phyloP scores from a whole-genome alignment of 2,888 invertebrate genomes.

The Dione juno region DNA sequence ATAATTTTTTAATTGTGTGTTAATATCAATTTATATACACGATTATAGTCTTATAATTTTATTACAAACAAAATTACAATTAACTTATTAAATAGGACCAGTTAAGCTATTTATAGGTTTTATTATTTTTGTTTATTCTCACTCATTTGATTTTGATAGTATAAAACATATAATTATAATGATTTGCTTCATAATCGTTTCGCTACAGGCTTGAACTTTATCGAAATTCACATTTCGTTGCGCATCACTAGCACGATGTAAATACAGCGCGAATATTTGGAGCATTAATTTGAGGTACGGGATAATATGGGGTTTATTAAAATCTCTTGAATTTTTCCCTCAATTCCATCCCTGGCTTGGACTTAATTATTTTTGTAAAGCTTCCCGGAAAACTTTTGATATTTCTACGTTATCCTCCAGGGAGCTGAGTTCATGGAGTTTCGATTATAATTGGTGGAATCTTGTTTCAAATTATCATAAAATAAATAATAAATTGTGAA shows the following conservation, averaged over 20 bases:
- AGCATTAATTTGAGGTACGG: slow-evolving; percentile 58
- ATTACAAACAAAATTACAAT: not conserved
- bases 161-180: slow-evolving; percentile 4
- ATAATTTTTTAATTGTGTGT: not conserved
- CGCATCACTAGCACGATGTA: slow-evolving; percentile 49
- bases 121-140: not conserved
- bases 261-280: slow-evolving; percentile 43
- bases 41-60: not conserved
- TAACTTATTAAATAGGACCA: not conserved
- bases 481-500: not conserved
- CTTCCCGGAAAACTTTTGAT: slow-evolving; percentile 43
- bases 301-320: slow-evolving; percentile 69
- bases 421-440: not conserved
- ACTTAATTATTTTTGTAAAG: slow-evolving; percentile 60
- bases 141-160: not conserved
- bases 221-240: slow-evolving; percentile 23
- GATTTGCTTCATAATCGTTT: slow-evolving; percentile 17
- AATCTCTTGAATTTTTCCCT: slow-evolving; percentile 58
- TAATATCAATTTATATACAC: too few species aligned
- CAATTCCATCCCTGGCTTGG: slow-evolving; percentile 57
- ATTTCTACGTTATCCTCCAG: slow-evolving; percentile 27
- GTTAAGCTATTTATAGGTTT: not conserved
- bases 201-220: slow-evolving; percentile 14
- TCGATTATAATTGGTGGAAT: not conserved
- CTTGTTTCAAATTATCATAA: not conserved